Evolutionary conservation across 2,888 invertebrate species (phyloP), one percentile per base, ranked within the genome.

Genomic region (Euproctis similis): DNA sequence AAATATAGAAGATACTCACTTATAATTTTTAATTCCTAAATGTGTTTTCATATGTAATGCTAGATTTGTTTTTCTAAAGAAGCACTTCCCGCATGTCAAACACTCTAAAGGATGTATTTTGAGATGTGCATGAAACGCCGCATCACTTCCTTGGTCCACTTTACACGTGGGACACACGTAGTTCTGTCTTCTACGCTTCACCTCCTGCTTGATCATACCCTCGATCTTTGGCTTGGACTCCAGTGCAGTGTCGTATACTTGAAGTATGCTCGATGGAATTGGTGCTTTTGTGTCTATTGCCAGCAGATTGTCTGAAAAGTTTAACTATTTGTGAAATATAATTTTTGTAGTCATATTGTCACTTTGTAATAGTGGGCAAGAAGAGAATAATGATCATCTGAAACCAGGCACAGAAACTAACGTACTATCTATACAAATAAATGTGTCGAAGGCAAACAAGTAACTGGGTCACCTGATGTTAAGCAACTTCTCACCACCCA

Each of bases 41-140:
- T 95, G 94, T 1, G 92, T 89, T 61, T 92, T 93, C 63, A 92
- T 86, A 63, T 95, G 95, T 21, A 93, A 71, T 26, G 91, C 90
- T 37, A 92, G 87, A 66, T 92, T 93, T 42, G 90, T 90, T 62
- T 90, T 87, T 9, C 89, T 84, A 56, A 88, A 89, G 84, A 92
- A 94, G 59, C 89, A 90, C 60, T 93, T 93, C 8, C 93, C 92
- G 59, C 95, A 95, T 9, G 92, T 89, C 36, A 90, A 87, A 49
- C 95, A 95, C 70, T 94, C 93, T 30, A 94, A 84, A 0, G 94
- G 94, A 67, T 95, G 95, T 22, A 90, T 86, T 53, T 90, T 90
- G 18, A 94, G 84, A 65, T 95, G 94, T 2, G 88, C 88, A 41
- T 90, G 89, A 62, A 90, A 94, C 6, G 88, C 84, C 7, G 87